Evolutionary conservation across 2,888 invertebrate genomes (phyloP).

Genomic region (Hydroisotoma schaefferi): DNA sequence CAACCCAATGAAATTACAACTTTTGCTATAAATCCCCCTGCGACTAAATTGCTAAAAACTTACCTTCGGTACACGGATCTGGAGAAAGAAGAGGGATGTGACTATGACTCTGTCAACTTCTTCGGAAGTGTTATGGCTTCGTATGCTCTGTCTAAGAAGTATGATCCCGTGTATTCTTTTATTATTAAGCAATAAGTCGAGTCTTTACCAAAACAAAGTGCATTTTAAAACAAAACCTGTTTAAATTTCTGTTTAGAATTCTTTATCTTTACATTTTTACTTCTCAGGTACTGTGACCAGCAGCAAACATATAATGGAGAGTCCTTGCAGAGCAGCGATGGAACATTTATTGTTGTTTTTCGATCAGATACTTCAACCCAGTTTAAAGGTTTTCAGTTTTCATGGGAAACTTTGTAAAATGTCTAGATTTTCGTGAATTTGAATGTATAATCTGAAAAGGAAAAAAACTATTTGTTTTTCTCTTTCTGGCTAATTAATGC

Average conservation of each 20-base stretch:
- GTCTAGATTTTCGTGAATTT: too few relatives aligned
- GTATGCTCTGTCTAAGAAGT: constrained; percentile 31
- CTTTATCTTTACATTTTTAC: background rate
- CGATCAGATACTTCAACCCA: constrained; percentile 29
- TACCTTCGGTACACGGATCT: constrained; percentile 21
- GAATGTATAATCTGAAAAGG: too few relatives aligned
- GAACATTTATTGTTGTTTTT: constrained; percentile 25
- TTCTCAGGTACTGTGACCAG: constrained; percentile 32
- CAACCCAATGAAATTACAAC: constrained; percentile 33
- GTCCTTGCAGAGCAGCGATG: constrained; percentile 24
- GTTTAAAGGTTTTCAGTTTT: constrained; percentile 35
- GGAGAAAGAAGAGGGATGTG: constrained; percentile 32
- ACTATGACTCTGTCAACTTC: constrained; percentile 34
- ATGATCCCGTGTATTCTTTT: background rate
- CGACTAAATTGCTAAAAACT: constrained; percentile 10
- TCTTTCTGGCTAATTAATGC: too few relatives aligned
- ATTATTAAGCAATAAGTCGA: too few relatives aligned
- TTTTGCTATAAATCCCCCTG: constrained; percentile 25
- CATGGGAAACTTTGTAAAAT: constrained; percentile 21
- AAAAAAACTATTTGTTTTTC: too few relatives aligned
- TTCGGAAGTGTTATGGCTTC: constrained; percentile 24
- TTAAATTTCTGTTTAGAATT: background rate
- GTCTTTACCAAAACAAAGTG: background rate
- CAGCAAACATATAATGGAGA: constrained; percentile 16
- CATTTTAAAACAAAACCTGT: too few relatives aligned